A percentile compares a stretch with the other conserved stretches of the same genome.
Evolutionary conservation across 2,797 vertebrate genomes (phyloP).

Genomic region (Hyperoplus lanceolatus): DNA sequence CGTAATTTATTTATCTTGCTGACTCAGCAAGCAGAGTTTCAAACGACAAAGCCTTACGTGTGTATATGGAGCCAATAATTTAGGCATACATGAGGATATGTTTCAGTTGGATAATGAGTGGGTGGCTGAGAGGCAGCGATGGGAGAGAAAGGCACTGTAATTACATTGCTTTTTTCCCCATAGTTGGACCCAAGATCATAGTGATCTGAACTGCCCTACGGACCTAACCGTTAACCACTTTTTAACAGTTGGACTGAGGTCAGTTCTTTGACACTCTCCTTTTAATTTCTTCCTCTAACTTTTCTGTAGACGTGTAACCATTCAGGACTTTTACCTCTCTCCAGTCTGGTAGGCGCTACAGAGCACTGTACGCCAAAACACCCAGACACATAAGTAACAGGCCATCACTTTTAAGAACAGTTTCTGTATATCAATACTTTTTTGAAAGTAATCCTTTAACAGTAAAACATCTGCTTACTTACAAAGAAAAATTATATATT

Average conservation of each 20-base stretch:
- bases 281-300: constrained; percentile 36
- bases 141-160: constrained; percentile 83
- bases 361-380: too few relatives aligned
- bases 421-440: too few relatives aligned
- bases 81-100: constrained; percentile 71
- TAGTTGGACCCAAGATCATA: constrained; percentile 74
- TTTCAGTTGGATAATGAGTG: constrained; percentile 86
- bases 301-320: neutral
- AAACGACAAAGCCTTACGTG: constrained; percentile 43
- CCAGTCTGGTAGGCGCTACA: too few relatives aligned
- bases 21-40: constrained; percentile 28
- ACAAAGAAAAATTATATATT: too few relatives aligned
- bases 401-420: too few relatives aligned
- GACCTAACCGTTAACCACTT: constrained; percentile 77
- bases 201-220: constrained; percentile 73
- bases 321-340: too few relatives aligned
- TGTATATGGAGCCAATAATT: constrained; percentile 79
- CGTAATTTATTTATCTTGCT: constrained; percentile 62
- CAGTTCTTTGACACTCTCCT: constrained; percentile 40
- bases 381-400: too few relatives aligned
- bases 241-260: constrained; percentile 59
- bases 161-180: constrained; percentile 75
- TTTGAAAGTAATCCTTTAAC: too few relatives aligned
- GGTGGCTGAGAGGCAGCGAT: constrained; percentile 79
- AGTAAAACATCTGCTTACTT: too few relatives aligned